Base-by-base conservation (phyloP, 2,888 invertebrate species). In the Lepeophtheirus nordmannii region DNA sequence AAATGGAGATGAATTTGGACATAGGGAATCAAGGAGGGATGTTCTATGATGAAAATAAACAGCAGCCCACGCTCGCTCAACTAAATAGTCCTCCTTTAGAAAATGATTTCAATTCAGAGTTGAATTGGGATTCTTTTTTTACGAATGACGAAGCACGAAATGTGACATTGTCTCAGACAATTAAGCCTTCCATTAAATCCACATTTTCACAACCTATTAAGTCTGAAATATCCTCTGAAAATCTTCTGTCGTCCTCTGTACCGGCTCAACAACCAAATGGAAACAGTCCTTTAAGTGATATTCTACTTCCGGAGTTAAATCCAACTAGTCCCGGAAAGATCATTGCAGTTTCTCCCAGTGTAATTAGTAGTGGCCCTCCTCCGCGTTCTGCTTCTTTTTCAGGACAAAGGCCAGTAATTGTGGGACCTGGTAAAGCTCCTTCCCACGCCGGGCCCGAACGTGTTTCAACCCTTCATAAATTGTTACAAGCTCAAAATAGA, bases 231-330 rank as follows among this genome's bases (percentile, higher is more conserved):
- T 10, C n/a, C 12, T 57, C 57, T 30, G 39, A 60, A 60, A 30
- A 60, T 30, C 22, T 60, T 2, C 39, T 62, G 20, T 62, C 62
- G 40, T 62, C 62, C 37, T 62, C 62, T 17, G 62, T 62, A n/a
- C 62, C 62, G n/a, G 40, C 62, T 40, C 20, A 37, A n/a, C n/a
- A n/a, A 20, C 14, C 41, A 41, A 8, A 40, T 38, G n/a, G 37
- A 20, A 62, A 40, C 62, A 62, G 62, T 40, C 62, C 62, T 38
- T 40, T 62, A 8, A 40, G 40, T 62, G 62, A 62, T 17, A 40
- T 41, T 23, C 39, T 62, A 10, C 53, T 46, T 3, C 17, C 53
- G 53, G 53, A 46, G 1, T 17, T 46, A 1, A 17, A 17, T 14
- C 53, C 53, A 14, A 46, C 53, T 5, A 46, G 53, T 30, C 53